phyloP scores from a whole-genome alignment of 2,113 vertebrate species.

The Eupsittula cactorum region DNA sequence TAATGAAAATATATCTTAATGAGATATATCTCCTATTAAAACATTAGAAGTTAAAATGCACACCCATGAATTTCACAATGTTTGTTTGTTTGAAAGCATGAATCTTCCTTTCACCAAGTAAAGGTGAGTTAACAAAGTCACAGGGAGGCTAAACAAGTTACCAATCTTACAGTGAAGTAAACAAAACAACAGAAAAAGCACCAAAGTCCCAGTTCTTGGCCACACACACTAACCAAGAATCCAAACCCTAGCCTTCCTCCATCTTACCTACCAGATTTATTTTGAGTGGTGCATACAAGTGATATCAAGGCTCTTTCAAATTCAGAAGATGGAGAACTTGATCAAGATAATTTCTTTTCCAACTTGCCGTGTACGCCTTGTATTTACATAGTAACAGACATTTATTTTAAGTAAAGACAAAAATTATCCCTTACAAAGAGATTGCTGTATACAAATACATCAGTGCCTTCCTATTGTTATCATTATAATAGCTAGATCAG shows the following conservation, averaged over 20 bases:
- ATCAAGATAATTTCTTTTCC: not conserved
- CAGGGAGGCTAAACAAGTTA: not conserved
- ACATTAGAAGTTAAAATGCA: not conserved
- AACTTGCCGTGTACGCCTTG: not conserved
- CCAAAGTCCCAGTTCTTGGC: not conserved
- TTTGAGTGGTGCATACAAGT: not conserved
- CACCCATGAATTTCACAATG: not conserved
- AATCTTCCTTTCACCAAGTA: not conserved
- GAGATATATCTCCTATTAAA: not conserved
- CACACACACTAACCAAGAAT: not conserved
- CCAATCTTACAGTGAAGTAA: not conserved
- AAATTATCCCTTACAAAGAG: not conserved
- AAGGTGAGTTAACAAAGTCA: not conserved
- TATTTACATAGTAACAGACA: not conserved
- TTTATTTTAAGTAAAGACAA: not conserved
- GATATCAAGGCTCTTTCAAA: not conserved
- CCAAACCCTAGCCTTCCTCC: not conserved
- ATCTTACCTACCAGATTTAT: not conserved
- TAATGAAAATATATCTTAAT: not conserved
- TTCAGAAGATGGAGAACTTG: not conserved
- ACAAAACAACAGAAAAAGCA: not conserved
- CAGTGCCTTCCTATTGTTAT: not conserved
- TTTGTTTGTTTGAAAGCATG: not conserved
- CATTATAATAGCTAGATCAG: not conserved
- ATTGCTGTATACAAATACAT: not conserved